Evolutionary conservation across 2,797 vertebrate genomes (phyloP), one percentile per base, ranked within the genome.

Genomic region (Neosalanx taihuensis): DNA sequence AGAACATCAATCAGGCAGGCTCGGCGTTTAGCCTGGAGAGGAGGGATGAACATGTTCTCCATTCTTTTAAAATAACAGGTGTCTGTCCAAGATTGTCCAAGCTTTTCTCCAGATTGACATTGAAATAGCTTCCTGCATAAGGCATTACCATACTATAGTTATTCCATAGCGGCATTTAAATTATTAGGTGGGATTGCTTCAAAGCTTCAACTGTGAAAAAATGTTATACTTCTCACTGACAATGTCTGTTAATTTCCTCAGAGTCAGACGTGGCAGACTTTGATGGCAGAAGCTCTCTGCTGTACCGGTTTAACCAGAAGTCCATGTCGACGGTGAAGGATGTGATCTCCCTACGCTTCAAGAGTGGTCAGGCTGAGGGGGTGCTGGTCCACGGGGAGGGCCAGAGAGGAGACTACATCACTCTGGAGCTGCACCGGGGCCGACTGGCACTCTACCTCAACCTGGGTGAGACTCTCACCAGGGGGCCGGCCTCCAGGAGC

Each of bases 221-320:
- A 31, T 26, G 2, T 46, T 3, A 12, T 46, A 10, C 12, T 46
- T 12, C 46, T 29, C 23, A 17, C 20, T 31, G 41, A 49, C 15
- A 30, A 67, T 56, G 15, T 56, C 51, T 56, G 51, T n/a, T n/a
- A n/a, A 17, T n/a, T 56, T 17, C 17, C 51, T 15, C 72, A 93
- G 97, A 98, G 85, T 99, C 97, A 0, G 94, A 95, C 9, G 89
- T 97, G 75, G 96, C 95, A 0, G 96, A 98, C 86, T 99, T 99
- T 56, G 95, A 99, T 60, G 96, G 97, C 84, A 92, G 95, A 79
- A 99, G 97, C 84, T 96, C 96, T 0, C 89, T 99, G 75, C 93
- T 97, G 41, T 99, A 99, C 80, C 95, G 97, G 89, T 99, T 99
- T 86, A 98, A 96, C 89, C 96, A 99, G 90, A 99, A 99, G 85